Percentiles rank a stretch among this genome's conserved stretches.
Evolutionary conservation across 2,888 invertebrate genomes (phyloP).

Genomic region (Sinhomidia bicolor): DNA sequence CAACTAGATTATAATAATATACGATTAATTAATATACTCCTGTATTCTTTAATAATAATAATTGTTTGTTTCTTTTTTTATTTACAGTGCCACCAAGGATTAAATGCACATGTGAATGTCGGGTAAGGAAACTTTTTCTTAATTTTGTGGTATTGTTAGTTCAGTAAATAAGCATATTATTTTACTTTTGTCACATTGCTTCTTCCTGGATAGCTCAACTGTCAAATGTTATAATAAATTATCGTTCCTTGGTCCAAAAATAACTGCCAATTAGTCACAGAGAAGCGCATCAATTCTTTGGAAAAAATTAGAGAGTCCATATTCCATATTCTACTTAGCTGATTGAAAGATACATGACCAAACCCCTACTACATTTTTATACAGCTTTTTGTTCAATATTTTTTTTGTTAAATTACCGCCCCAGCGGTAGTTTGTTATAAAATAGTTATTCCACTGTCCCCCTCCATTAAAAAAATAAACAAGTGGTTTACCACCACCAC

Average conservation of each 20-base stretch:
- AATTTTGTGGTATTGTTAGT: neutral
- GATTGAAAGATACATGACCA: no score
- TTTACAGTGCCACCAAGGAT: constrained; percentile 76
- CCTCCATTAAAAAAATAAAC: neutral
- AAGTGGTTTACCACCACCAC: neutral
- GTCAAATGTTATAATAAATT: no score
- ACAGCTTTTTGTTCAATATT: neutral
- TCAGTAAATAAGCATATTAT: neutral
- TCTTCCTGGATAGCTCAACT: neutral
- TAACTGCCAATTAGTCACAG: no score
- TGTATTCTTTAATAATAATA: neutral
- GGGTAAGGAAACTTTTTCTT: constrained; percentile 70
- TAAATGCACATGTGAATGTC: constrained; percentile 77
- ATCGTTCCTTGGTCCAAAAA: no score
- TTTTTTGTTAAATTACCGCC: constrained; percentile 21
- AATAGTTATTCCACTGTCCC: constrained; percentile 9
- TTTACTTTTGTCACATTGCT: neutral
- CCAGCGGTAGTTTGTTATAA: constrained; percentile 53
- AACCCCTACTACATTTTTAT: no score
- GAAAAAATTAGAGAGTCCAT: no score
- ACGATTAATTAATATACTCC: no score
- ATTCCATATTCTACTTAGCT: no score
- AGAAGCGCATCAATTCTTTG: no score
- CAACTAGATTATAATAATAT: no score
- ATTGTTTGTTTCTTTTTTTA: constrained; percentile 54